phyloP scores from a whole-genome alignment of 2,888 invertebrate species.

The Didymodactylos carnosus region DNA sequence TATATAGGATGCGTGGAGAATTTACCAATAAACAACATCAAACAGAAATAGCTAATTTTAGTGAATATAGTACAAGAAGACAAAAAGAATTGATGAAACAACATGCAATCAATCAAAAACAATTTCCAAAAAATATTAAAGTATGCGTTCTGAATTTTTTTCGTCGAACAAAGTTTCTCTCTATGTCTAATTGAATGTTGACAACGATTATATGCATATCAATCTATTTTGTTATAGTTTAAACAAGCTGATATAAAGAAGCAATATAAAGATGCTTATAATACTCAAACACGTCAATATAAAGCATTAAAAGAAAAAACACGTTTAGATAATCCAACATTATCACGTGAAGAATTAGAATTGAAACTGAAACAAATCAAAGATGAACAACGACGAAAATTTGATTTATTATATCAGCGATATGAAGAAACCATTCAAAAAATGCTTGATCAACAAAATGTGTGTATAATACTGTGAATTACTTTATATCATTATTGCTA shows the following conservation, averaged over 20 bases:
- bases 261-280: conserved; percentile 12
- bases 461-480: background rate
- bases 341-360: background rate
- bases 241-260: conserved; percentile 11
- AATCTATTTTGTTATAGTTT: background rate
- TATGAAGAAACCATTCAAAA: conserved; percentile 9
- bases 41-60: conserved; percentile 10
- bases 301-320: conserved; percentile 7
- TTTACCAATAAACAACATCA: conserved; percentile 7
- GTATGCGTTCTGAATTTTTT: background rate
- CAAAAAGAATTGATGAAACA: conserved; percentile 7
- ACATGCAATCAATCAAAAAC: conserved; percentile 7
- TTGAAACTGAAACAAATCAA: conserved; percentile 6
- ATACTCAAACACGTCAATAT: conserved; percentile 6
- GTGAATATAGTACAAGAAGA: conserved; percentile 10
- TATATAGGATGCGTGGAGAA: background rate
- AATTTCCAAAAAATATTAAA: conserved; percentile 12
- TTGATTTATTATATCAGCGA: conserved; percentile 6
- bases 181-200: background rate
- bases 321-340: background rate
- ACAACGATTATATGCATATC: background rate
- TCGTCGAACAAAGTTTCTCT: background rate
- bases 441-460: conserved; percentile 12
- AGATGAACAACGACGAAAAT: conserved; percentile 13
- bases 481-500: background rate